phyloP scores from a whole-genome alignment of 2,888 invertebrate genomes.

The Steinernema scapterisci region DNA sequence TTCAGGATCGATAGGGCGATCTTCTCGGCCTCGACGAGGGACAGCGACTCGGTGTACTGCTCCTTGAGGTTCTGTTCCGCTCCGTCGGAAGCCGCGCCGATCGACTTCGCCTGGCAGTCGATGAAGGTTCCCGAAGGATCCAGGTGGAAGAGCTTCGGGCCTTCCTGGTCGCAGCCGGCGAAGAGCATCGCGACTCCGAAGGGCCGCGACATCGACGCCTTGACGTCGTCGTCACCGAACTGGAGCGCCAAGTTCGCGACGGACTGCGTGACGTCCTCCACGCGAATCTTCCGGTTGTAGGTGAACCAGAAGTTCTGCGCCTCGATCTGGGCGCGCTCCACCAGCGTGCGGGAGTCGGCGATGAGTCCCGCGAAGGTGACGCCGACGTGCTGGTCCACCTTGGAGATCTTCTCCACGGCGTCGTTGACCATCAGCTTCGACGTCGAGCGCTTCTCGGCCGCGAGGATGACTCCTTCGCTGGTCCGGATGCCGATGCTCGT shows the following conservation, averaged over 20 bases:
- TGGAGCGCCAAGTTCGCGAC: slow-evolving; percentile 98
- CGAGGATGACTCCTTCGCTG: slow-evolving; percentile 90
- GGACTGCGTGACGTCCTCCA: slow-evolving; percentile 96
- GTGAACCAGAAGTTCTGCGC: slow-evolving; percentile 72
- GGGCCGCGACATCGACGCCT: slow-evolving; percentile 82
- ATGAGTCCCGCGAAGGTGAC: slow-evolving; percentile 77
- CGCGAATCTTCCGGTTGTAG: slow-evolving; percentile 69
- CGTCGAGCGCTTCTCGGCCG: slow-evolving; percentile 96
- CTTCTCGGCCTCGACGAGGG: slow-evolving; percentile 87
- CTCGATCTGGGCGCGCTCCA: slow-evolving; percentile 92
- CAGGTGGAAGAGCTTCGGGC: slow-evolving; percentile 84
- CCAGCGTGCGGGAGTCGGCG: slow-evolving; percentile 92
- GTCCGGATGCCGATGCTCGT: slow-evolving; percentile 98
- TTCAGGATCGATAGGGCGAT: slow-evolving; percentile 89
- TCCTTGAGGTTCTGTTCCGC: slow-evolving; percentile 91
- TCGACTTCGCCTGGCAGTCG: slow-evolving; percentile 96
- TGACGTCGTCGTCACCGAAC: slow-evolving; percentile 96
- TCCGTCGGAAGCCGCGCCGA: slow-evolving; percentile 98
- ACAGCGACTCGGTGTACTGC: slow-evolving; percentile 77
- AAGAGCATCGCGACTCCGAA: slow-evolving; percentile 98
- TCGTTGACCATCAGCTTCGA: slow-evolving; percentile 93
- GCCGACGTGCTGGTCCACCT: slow-evolving; percentile 94
- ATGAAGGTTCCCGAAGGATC: slow-evolving; percentile 87
- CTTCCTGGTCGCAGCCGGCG: slow-evolving; percentile 84
- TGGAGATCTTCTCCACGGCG: slow-evolving; percentile 97